Base-by-base conservation (phyloP, 2,888 invertebrate species). In the Drosophila robusta region DNA sequence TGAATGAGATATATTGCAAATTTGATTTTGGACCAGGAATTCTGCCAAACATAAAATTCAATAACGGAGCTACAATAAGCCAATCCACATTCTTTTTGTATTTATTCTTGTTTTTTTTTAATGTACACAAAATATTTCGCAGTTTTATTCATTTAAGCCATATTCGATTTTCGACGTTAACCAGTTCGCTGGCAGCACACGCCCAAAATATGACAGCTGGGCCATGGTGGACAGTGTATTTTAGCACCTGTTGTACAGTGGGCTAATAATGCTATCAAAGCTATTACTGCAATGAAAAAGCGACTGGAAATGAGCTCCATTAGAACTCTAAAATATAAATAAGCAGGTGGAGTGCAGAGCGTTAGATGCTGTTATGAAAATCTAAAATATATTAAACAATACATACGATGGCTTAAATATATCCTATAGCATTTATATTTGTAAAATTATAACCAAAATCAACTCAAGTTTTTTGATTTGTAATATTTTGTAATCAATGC, bases 191-290 rank as follows among this genome's bases (percentile, higher is more conserved):
- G 54, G 4, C 68, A 68, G 14, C 68, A 68, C 0, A 49, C 0
- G 3, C 12, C 14, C 34, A 58, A 32, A 3, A 9, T 8, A 0
- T 0, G 0, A 18, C 68, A 68, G 4, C 3, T 29, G 8, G 68
- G 67, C 54, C 12, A 51, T 12, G 62, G 24, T 14, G 50, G 69
- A 26, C 69, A 69, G 51, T 42, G 46, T 16, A 42, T 36, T 2
- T 1, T 0, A 32, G 16, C 38, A 4, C 11, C 26, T 2, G 4
- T 14, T 26, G 26, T 11, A 16, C 2, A 11, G 5, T 14, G 38
- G 2, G 16, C n/a, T 0, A 11, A 16, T 0, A 38, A 2, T 7
- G 29, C 12, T 4, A 8, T 4, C 7, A 29, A 4, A 11, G 7
- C 7, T 3, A 39, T 11, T 3, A 38, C 11, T 11, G 11, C 38